Evolutionary conservation across 2,888 invertebrate species (phyloP), one percentile per base, ranked within the genome.

Genomic region (Melikaiella ostensackeni): DNA sequence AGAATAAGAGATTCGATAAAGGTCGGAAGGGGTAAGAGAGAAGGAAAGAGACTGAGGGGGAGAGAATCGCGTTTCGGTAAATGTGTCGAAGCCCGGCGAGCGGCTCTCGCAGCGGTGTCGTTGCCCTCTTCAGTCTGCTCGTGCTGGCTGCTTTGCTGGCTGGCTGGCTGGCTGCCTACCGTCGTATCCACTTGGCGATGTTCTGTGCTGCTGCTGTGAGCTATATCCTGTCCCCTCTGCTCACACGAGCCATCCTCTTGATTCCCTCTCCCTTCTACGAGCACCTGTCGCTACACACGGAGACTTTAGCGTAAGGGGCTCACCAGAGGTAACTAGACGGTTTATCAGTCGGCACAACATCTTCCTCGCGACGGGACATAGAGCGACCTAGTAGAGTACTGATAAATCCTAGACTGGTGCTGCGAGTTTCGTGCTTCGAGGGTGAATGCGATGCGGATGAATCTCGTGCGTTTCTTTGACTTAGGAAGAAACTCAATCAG

Each of bases 291-390:
- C 87, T 84, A 80, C 82, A 84, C 78, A 78, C 80, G 59, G 84
- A 81, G 86, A 87, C 87, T 88, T 86, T 81, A 84, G 87, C 86
- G 83, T 82, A 85, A 87, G 88, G 89, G 88, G 89, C 85, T 85
- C 85, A 88, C 85, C 88, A 84, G 85, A 88, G 89, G 87, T 89
- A 90, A 91, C 90, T 90, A 89, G 90, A 90, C 90, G 89, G 88
- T 89, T 90, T 90, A 91, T 91, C 90, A 91, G 90, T 91, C 90
- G 88, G 88, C 88, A 86, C 89, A 89, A 90, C 88, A 89, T 90
- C 90, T 89, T 89, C 88, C 89, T 90, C 89, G 88, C 89, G 88
- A 84, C 87, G 87, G 87, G 85, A 86, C 85, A 84, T 82, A 81
- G 70, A 70, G 70, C 70, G 50, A 70, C 27, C 70, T 70, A 50